Conservation (phyloP, 2,113 vertebrate species). For the Noctilio leporinus region DNA sequence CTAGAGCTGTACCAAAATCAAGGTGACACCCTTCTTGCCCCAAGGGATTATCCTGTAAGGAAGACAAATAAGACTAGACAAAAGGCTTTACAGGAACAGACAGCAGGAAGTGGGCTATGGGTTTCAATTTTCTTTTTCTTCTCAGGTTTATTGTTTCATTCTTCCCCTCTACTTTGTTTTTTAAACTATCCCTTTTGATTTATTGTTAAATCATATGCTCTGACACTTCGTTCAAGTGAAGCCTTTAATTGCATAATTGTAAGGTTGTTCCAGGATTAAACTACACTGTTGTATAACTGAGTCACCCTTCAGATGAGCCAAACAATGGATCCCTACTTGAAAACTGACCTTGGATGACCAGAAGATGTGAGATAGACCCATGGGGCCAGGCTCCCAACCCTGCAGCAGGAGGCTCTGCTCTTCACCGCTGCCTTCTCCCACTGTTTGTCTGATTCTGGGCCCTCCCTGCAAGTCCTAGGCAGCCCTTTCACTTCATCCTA, state of each 20-base stretch:
- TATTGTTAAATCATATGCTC: neutral
- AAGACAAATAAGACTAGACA: neutral
- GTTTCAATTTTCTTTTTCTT: conserved; percentile 49
- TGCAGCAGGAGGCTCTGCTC: neutral
- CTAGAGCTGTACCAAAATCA: neutral
- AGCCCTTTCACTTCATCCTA: neutral
- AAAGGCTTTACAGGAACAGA: neutral
- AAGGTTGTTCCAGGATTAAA: neutral
- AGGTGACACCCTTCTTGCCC: neutral
- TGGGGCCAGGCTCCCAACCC: neutral
- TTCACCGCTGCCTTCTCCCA: accelerated
- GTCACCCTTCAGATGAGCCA: neutral
- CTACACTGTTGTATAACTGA: neutral
- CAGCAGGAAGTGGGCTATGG: neutral
- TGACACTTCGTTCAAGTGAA: neutral
- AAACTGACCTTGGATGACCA: neutral
- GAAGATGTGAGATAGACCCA: neutral
- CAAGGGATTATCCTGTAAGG: neutral
- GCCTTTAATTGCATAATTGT: neutral
- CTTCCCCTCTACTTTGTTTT: neutral
- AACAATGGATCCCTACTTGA: neutral
- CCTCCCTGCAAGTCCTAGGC: neutral
- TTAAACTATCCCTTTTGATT: neutral
- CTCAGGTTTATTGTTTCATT: conserved; percentile 32
- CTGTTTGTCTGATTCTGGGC: too few species aligned